Evolutionary conservation across 2,888 invertebrate species (phyloP).

Genomic region (Scrobipalpa atriplicella): DNA sequence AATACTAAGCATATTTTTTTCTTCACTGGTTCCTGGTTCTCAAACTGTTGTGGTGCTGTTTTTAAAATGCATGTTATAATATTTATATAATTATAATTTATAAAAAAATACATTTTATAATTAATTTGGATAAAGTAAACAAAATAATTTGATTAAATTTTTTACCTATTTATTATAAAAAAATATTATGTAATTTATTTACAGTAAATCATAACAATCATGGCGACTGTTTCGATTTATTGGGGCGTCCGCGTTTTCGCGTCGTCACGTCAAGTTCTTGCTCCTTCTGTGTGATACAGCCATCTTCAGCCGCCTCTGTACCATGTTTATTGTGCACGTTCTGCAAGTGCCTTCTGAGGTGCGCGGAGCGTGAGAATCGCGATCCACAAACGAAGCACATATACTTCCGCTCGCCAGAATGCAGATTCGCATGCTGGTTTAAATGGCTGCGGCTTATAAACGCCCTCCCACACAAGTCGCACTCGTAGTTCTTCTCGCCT

Average conservation of each 20-base stretch:
- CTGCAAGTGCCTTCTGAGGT: slow-evolving; percentile 69
- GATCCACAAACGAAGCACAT: slow-evolving; percentile 69
- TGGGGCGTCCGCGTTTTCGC: not conserved
- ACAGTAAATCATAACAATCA: not conserved
- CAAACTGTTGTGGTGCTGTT: too few species aligned
- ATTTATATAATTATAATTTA: too few species aligned
- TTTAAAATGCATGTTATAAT: too few species aligned
- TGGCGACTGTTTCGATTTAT: not conserved
- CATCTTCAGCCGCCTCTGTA: not conserved
- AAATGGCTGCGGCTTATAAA: slow-evolving; percentile 75
- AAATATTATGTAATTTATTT: too few species aligned
- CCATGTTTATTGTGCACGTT: slow-evolving; percentile 25
- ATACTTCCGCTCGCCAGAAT: slow-evolving; percentile 67
- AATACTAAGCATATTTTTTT: not conserved
- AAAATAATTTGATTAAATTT: too few species aligned
- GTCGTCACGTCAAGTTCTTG: not conserved
- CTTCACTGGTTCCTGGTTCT: not conserved
- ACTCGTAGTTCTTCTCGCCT: slow-evolving; percentile 75
- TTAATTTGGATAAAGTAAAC: too few species aligned
- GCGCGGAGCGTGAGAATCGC: slow-evolving; percentile 65
- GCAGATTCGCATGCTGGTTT: slow-evolving; percentile 69
- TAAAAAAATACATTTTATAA: too few species aligned
- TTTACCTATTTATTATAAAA: too few species aligned
- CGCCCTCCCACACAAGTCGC: slow-evolving; percentile 64
- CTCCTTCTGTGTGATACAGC: not conserved